Evolutionary conservation across 2,797 vertebrate genomes (phyloP).

Genomic region (Cryptoblepharus egeriae): DNA sequence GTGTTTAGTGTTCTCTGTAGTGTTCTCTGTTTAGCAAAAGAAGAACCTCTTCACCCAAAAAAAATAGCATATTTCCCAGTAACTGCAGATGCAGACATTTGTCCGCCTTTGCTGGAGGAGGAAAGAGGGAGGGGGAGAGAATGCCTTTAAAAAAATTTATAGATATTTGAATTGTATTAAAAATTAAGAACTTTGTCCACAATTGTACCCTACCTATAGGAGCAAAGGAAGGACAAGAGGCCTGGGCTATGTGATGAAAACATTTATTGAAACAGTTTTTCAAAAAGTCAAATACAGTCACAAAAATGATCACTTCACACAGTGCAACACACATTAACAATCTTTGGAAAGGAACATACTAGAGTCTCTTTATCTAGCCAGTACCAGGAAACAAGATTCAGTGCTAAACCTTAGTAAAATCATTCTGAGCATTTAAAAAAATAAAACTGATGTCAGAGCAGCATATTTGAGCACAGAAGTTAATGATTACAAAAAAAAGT

Average conservation of each 20-base stretch:
- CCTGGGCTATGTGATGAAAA: slow-evolving; percentile 76
- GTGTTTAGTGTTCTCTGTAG: too few species aligned
- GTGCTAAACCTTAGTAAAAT: slow-evolving; percentile 52
- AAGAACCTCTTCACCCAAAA: not conserved
- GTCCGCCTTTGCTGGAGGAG: not conserved
- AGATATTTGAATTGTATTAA: not conserved
- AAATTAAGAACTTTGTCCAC: not conserved
- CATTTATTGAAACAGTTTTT: slow-evolving; percentile 75
- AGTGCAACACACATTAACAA: slow-evolving; percentile 71
- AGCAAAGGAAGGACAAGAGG: not conserved
- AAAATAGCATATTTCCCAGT: not conserved
- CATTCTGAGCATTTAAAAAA: too few species aligned
- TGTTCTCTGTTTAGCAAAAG: not conserved
- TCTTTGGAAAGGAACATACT: slow-evolving; percentile 51
- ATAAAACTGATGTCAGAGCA: slow-evolving; percentile 53
- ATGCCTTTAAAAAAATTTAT: too few species aligned
- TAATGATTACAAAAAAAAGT: not conserved
- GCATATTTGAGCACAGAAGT: slow-evolving; percentile 42
- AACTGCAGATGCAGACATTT: too few species aligned
- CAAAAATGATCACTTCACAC: slow-evolving; percentile 69
- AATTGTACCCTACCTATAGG: not conserved
- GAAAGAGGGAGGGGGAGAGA: too few species aligned
- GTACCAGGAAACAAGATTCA: slow-evolving; percentile 59
- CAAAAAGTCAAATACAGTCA: slow-evolving; percentile 68
- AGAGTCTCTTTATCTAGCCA: slow-evolving; percentile 49